Percentiles rank a stretch among this genome's conserved stretches.
phyloP scores from a whole-genome alignment of 1,140 invertebrate species.

The Cardiocondyla obscurior region DNA sequence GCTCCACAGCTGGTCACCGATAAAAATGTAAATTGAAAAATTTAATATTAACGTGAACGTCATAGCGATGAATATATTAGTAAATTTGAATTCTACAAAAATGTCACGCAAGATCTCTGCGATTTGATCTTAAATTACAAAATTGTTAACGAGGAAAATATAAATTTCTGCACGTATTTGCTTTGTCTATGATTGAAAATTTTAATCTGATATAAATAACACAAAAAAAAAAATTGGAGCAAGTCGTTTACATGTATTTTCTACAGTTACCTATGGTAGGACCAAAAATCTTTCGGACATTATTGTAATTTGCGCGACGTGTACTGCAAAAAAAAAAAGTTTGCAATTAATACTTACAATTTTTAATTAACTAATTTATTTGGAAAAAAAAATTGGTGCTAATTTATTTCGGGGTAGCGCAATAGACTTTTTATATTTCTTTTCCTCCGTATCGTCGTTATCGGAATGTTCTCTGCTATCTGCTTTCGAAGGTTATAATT shows the following conservation, averaged over 20 bases:
- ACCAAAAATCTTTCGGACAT: slow-evolving; percentile 16
- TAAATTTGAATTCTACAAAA: slow-evolving; percentile 19
- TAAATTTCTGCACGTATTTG: neutral
- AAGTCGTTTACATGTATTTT: slow-evolving; percentile 4
- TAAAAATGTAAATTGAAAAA: too few species aligned
- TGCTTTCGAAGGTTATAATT: neutral
- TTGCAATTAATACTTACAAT: neutral
- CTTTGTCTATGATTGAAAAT: neutral
- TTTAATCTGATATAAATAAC: neutral
- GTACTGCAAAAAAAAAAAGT: slow-evolving; percentile 2
- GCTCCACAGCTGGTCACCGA: too few species aligned
- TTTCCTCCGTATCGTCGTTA: neutral
- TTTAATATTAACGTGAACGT: too few species aligned
- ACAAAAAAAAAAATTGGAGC: neutral
- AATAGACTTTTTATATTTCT: neutral
- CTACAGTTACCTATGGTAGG: neutral
- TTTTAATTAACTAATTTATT: slow-evolving; percentile 16
- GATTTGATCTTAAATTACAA: neutral
- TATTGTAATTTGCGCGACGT: neutral
- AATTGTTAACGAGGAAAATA: neutral
- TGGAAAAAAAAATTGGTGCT: neutral
- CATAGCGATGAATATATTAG: too few species aligned
- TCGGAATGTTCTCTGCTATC: neutral
- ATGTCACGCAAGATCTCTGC: neutral
- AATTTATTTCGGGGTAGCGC: neutral